A percentile compares a stretch with the other conserved stretches of the same genome.
Conservation (phyloP, 1,140 invertebrate genomes). For the Drosophila tristis region DNA sequence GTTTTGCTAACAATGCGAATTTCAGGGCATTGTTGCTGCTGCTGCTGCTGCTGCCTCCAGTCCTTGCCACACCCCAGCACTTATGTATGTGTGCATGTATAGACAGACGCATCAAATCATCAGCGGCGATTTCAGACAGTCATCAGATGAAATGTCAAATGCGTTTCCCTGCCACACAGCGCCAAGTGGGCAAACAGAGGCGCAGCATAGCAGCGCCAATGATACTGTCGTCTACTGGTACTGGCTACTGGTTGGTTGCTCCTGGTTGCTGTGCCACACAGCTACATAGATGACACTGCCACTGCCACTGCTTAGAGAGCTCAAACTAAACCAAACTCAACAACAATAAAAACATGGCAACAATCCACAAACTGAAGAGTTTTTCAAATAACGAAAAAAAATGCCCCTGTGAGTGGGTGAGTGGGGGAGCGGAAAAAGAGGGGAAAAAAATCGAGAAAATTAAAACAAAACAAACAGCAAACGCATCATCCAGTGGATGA, state of each 20-base stretch:
- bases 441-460: conserved; percentile 74
- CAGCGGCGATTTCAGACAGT: conserved; percentile 73
- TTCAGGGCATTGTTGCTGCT: conserved; percentile 70
- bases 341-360: conserved; percentile 83
- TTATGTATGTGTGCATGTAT: not conserved
- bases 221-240: not conserved
- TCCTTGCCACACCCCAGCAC: not conserved
- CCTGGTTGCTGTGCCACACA: conserved; percentile 31
- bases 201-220: not conserved
- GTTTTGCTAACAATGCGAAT: conserved; percentile 82
- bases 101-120: conserved; percentile 73
- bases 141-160: conserved; percentile 73
- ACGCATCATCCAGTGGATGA: conserved; percentile 53
- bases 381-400: conserved; percentile 82
- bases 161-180: conserved; percentile 39
- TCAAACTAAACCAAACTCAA: conserved; percentile 81
- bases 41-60: not conserved
- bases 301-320: conserved; percentile 69
- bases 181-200: conserved; percentile 43
- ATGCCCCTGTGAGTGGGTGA: conserved; percentile 20
- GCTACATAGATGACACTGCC: conserved; percentile 23
- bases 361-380: conserved; percentile 83
- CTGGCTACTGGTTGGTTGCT: conserved; percentile 42
- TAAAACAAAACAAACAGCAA: conserved; percentile 83
- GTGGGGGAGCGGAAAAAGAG: conserved; percentile 50